These are phyloP conservation scores for Alosa sapidissima DNA, from an alignment of 2,797 vertebrate genomes.

Conservation along the genomic window DNA sequence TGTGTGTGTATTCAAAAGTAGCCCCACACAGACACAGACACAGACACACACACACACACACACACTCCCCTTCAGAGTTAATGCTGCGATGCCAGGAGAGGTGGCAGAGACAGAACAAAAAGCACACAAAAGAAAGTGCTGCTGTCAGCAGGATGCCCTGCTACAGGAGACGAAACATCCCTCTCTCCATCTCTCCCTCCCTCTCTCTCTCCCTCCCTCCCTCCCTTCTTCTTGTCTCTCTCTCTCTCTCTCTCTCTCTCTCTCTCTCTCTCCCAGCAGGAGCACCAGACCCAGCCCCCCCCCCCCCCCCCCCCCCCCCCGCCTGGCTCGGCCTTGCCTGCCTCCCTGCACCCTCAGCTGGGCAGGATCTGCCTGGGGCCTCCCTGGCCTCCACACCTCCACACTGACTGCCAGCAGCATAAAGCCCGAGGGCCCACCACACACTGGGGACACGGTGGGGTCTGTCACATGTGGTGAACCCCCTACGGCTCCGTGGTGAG, in stretches of 20 bases:
- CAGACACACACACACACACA: slow-evolving; percentile 30
- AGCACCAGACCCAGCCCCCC: background rate
- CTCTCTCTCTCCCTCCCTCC: background rate
- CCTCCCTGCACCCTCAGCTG: too few relatives aligned
- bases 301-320: too few relatives aligned
- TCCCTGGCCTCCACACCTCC: too few relatives aligned
- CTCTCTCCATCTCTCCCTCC: background rate
- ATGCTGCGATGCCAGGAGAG: slow-evolving; percentile 30
- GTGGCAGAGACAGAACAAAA: slow-evolving; percentile 31
- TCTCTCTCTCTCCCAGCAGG: background rate
- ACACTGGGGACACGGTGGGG: too few relatives aligned
- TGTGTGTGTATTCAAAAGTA: background rate
- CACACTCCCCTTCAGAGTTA: slow-evolving; percentile 33
- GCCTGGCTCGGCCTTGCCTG: too few relatives aligned
- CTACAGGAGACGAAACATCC: background rate
- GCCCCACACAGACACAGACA: background rate
- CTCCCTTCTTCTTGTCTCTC: background rate
- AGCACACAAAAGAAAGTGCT: slow-evolving; percentile 48
- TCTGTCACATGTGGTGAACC: too few relatives aligned
- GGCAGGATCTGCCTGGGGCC: too few relatives aligned
- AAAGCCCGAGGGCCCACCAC: too few relatives aligned
- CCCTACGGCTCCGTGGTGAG: too few relatives aligned
- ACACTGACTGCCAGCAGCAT: too few relatives aligned
- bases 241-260: background rate
- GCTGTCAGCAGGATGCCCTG: slow-evolving; percentile 40